Conservation (phyloP, 2,888 invertebrate genomes). For the Metellina segmentata region DNA sequence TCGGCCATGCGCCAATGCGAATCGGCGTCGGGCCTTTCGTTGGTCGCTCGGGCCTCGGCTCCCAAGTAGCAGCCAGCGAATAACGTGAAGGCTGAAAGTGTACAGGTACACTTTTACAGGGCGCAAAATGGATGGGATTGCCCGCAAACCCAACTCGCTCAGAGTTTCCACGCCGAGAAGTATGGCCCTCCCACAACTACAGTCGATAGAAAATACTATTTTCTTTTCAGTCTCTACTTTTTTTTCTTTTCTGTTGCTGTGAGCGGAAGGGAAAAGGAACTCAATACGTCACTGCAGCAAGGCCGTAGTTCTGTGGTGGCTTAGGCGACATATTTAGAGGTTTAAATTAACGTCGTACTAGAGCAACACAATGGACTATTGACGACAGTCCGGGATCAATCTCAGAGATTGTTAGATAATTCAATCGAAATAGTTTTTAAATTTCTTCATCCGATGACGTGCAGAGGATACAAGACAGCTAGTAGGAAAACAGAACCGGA, state of each 20-base stretch:
- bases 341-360: too few species aligned
- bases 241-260: not conserved
- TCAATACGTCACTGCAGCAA: not conserved
- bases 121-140: slow-evolving; percentile 45
- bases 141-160: not conserved
- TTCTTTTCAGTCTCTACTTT: not conserved
- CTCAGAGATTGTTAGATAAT: too few species aligned
- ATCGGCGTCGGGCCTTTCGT: slow-evolving; percentile 64
- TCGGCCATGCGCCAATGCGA: slow-evolving; percentile 76
- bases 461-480: too few species aligned
- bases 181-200: not conserved
- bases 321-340: too few species aligned
- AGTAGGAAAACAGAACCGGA: too few species aligned
- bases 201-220: not conserved
- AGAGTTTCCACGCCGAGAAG: not conserved
- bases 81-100: slow-evolving; percentile 75
- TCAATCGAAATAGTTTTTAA: too few species aligned
- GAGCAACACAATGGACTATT: too few species aligned
- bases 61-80: slow-evolving; percentile 75
- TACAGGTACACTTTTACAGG: slow-evolving; percentile 67
- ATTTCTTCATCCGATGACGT: too few species aligned
- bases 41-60: slow-evolving; percentile 67
- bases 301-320: too few species aligned
- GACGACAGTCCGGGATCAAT: too few species aligned
- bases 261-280: not conserved